A percentile compares a stretch with the other conserved stretches of the same genome.
Conservation (phyloP, 2,797 vertebrate species). For the Manis javanica region DNA sequence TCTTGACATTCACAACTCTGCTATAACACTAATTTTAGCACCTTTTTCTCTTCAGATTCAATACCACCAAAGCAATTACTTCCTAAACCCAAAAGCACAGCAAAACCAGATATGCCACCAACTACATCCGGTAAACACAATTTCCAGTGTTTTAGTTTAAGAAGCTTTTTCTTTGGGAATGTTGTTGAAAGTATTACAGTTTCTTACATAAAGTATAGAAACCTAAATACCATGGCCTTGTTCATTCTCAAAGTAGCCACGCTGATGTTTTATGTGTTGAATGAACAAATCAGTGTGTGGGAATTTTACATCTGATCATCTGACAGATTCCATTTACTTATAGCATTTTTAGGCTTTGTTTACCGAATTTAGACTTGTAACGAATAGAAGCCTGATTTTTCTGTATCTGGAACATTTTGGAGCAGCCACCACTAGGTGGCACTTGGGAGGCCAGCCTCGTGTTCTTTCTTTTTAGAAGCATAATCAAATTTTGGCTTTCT, state of each 20-base stretch:
- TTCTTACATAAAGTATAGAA: not conserved
- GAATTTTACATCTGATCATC: not conserved
- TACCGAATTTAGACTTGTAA: not conserved
- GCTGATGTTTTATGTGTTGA: not conserved
- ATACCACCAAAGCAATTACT: constrained; percentile 78
- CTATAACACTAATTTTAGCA: constrained; percentile 9
- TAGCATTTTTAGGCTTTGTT: not conserved
- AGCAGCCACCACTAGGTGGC: not conserved
- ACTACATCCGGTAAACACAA: constrained; percentile 77
- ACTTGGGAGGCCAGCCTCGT: not conserved
- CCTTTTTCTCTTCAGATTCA: constrained; percentile 77
- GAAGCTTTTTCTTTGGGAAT: not conserved
- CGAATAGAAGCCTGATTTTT: constrained; percentile 16
- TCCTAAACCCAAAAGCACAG: constrained; percentile 77
- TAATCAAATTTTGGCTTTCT: not conserved
- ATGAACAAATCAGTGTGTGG: not conserved
- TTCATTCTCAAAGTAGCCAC: constrained; percentile 5
- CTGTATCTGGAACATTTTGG: not conserved
- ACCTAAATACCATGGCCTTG: not conserved
- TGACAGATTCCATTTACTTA: not conserved
- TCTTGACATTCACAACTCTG: not conserved
- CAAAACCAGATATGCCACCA: constrained; percentile 76
- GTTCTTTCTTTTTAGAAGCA: not conserved
- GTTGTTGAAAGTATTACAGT: not conserved
- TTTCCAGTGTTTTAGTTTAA: constrained; percentile 49